Evolutionary conservation across 2,888 invertebrate genomes (phyloP).

Genomic region (Xestoiulus laeticollis): DNA sequence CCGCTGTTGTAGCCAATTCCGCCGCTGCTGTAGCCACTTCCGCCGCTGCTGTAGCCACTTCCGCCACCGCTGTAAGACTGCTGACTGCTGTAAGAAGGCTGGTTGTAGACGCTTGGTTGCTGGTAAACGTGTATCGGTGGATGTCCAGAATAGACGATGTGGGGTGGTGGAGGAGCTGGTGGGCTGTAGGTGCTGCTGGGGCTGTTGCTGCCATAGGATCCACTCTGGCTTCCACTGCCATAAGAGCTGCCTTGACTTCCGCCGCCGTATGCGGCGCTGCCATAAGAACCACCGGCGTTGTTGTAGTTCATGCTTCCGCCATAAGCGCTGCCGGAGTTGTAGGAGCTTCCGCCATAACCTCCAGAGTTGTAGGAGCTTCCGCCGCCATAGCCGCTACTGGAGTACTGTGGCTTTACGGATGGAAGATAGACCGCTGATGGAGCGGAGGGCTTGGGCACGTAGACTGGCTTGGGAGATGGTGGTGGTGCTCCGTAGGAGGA

Average conservation of each 20-base stretch:
- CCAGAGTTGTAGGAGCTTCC: neutral
- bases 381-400: conserved; percentile 44
- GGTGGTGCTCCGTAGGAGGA: conserved; percentile 53
- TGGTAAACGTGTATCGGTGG: conserved; percentile 63
- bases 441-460: conserved; percentile 52
- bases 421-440: conserved; percentile 53
- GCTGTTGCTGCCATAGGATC: conserved; percentile 47
- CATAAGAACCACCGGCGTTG: conserved; percentile 42
- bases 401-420: conserved; percentile 48
- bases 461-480: conserved; percentile 47
- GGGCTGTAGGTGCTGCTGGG: neutral
- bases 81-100: conserved; percentile 59
- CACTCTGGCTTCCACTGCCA: conserved; percentile 29
- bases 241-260: conserved; percentile 47
- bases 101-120: conserved; percentile 58
- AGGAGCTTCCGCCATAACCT: conserved; percentile 19
- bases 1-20: neutral
- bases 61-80: conserved; percentile 13
- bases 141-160: conserved; percentile 63
- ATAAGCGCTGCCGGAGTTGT: conserved; percentile 44
- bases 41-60: neutral
- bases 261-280: neutral
- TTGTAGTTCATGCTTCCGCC: conserved; percentile 32
- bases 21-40: neutral
- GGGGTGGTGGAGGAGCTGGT: conserved; percentile 58